A percentile compares a stretch with the other conserved stretches of the same genome.
phyloP scores from a whole-genome alignment of 2,888 invertebrate genomes.

The Unio delphinus region DNA sequence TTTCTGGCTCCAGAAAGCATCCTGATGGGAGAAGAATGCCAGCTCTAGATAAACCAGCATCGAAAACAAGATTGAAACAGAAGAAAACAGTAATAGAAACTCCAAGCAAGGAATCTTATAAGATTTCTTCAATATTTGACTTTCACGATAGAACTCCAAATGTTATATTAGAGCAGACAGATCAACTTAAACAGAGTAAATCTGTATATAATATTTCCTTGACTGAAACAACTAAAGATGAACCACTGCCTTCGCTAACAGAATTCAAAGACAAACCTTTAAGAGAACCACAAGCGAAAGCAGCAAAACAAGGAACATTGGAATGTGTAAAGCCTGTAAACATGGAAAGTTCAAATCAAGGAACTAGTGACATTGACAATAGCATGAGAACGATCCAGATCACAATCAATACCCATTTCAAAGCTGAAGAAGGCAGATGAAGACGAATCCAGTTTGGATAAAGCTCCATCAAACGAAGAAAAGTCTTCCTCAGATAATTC shows the following conservation, averaged over 20 bases:
- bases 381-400: neutral
- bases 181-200: constrained; percentile 16
- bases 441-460: neutral
- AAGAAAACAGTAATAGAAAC: constrained; percentile 4
- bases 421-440: neutral
- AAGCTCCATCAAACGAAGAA: too few relatives aligned
- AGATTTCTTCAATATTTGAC: constrained; percentile 18
- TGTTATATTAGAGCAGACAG: constrained; percentile 21
- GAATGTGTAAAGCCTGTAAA: too few relatives aligned
- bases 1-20: constrained; percentile 53
- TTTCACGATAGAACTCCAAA: constrained; percentile 36
- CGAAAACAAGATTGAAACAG: constrained; percentile 14
- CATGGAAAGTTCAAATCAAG: too few relatives aligned
- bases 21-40: constrained; percentile 53
- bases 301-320: too few relatives aligned
- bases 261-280: too few relatives aligned
- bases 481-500: too few relatives aligned
- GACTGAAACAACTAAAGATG: constrained; percentile 30
- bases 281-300: too few relatives aligned
- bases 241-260: too few relatives aligned
- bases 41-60: constrained; percentile 37
- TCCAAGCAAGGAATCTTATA: neutral
- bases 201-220: constrained; percentile 49
- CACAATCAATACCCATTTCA: constrained; percentile 1
- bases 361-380: too few relatives aligned